These are phyloP conservation scores for Pelmatolapia mariae DNA, from an alignment of 2,113 vertebrate species.

Conservation along the genomic window DNA sequence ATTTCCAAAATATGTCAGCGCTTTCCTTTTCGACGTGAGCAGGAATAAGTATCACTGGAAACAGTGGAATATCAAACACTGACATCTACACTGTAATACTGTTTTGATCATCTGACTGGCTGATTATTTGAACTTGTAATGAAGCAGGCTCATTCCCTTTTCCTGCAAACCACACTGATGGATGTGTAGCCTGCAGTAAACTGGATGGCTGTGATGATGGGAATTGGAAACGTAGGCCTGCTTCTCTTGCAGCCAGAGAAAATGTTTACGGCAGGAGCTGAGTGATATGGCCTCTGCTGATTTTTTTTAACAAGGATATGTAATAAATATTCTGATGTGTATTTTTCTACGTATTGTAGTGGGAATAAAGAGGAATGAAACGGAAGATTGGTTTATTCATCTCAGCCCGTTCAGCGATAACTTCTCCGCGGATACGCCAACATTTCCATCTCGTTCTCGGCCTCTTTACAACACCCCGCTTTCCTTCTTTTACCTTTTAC, in stretches of 20 bases:
- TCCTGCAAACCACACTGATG: conserved; percentile 26
- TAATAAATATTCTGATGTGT: conserved; percentile 42
- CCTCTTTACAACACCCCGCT: background rate
- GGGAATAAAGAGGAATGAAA: conserved; percentile 4
- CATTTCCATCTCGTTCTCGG: background rate
- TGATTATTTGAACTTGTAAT: conserved; percentile 59
- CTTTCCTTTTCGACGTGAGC: background rate
- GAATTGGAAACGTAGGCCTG: conserved; percentile 18
- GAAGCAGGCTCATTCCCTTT: conserved; percentile 1
- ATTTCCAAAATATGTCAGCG: background rate
- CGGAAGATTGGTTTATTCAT: background rate
- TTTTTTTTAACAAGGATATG: conserved; percentile 20
- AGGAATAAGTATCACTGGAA: conserved; percentile 23
- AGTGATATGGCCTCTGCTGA: conserved; percentile 51
- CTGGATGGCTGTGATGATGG: conserved; percentile 44
- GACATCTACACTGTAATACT: conserved; percentile 3
- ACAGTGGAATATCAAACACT: conserved; percentile 15
- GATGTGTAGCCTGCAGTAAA: conserved; percentile 26
- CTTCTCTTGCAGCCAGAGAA: conserved; percentile 53
- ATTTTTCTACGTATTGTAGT: background rate
- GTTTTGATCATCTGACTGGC: conserved; percentile 48
- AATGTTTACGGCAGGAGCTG: conserved; percentile 65
- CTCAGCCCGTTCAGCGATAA: background rate
- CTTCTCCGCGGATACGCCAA: background rate
- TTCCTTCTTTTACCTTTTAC: background rate